phyloP scores from a whole-genome alignment of 2,888 invertebrate species.

The Nomada ferruginata region DNA sequence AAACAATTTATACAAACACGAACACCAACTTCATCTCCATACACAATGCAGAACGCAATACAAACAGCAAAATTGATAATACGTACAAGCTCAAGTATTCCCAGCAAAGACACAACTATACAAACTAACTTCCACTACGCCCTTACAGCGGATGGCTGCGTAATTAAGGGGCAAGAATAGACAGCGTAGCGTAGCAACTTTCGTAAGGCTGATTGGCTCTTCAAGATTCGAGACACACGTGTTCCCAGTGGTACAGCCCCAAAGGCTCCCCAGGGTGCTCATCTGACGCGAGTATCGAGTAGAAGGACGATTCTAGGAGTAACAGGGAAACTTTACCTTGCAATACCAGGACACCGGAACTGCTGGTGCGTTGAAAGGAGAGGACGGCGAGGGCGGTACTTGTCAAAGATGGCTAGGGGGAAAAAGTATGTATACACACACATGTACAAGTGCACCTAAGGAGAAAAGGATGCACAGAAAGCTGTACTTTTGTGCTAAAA shows the following conservation, averaged over 20 bases:
- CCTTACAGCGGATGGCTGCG: constrained; percentile 14
- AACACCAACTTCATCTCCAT: not conserved
- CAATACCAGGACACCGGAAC: constrained; percentile 25
- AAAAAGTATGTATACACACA: not conserved
- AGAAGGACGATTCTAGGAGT: constrained; percentile 48
- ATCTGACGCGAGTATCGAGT: constrained; percentile 32
- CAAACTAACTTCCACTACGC: constrained; percentile 7
- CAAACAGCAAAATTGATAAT: not conserved
- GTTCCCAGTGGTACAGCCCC: constrained; percentile 48
- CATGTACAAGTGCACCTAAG: not conserved
- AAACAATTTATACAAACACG: too few relatives aligned
- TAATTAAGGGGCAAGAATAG: constrained; percentile 60
- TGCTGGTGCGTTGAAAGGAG: not conserved
- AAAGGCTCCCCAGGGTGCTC: constrained; percentile 56
- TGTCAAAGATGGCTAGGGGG: not conserved
- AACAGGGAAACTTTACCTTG: constrained; percentile 57
- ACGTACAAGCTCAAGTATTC: not conserved
- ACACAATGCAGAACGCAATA: too few relatives aligned
- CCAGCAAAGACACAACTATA: not conserved
- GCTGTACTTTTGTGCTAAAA: constrained; percentile 11
- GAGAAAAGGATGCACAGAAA: not conserved
- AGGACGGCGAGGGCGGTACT: not conserved
- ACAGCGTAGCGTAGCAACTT: constrained; percentile 48
- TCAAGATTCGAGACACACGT: constrained; percentile 60
- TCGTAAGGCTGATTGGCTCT: constrained; percentile 63